Evolutionary conservation across 2,888 invertebrate species (phyloP).

Genomic region (Catocala nupta): DNA sequence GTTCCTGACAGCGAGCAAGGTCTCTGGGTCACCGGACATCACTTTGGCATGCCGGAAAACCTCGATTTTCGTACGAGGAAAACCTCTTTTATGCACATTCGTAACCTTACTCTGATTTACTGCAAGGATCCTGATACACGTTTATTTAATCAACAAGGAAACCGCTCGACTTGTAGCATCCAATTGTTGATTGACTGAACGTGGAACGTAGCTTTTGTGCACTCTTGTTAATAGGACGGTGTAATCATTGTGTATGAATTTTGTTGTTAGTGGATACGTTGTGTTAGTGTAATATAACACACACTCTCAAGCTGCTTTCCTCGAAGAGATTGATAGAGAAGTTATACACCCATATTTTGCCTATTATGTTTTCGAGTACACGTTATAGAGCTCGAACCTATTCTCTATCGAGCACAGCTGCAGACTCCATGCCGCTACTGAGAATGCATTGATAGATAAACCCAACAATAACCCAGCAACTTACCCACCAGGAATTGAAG

Average conservation of each 20-base stretch:
- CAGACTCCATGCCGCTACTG: too few relatives aligned
- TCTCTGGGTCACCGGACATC: slow-evolving; percentile 18
- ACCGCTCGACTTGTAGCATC: not conserved
- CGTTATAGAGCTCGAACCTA: too few relatives aligned
- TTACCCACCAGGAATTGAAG: too few relatives aligned
- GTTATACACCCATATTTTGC: too few relatives aligned
- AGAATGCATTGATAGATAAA: too few relatives aligned
- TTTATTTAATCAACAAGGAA: not conserved
- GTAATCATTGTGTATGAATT: too few relatives aligned
- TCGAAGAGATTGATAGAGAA: too few relatives aligned
- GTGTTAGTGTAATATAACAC: not conserved
- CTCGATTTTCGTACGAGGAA: slow-evolving; percentile 8
- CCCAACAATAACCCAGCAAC: too few relatives aligned
- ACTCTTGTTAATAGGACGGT: too few relatives aligned
- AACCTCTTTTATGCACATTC: slow-evolving; percentile 12
- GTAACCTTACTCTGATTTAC: slow-evolving; percentile 2
- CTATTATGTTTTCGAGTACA: too few relatives aligned
- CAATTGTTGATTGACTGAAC: not conserved
- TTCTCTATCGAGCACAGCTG: too few relatives aligned
- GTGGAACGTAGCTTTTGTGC: not conserved
- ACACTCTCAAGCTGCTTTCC: too few relatives aligned
- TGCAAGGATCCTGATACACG: not conserved
- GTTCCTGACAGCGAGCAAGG: not conserved
- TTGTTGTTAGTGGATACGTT: not conserved
- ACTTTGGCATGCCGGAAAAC: slow-evolving; percentile 19